Conservation (phyloP, 2,888 invertebrate species). For the Serripes groenlandicus region DNA sequence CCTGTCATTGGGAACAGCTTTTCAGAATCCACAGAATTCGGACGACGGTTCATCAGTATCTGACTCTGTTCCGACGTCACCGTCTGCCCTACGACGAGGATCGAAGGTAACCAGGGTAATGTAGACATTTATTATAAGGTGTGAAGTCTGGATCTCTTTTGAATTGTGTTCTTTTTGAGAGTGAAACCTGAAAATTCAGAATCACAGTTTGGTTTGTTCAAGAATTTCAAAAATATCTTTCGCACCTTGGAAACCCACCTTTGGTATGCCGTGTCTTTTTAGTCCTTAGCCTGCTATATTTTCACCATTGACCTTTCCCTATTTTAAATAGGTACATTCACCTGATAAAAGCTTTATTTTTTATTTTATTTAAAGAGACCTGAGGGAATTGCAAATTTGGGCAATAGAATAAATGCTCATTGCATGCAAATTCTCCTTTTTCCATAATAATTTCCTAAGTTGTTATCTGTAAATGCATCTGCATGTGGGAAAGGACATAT, state of each 20-base stretch:
- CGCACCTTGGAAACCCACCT: not conserved
- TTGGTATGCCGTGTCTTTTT: too few relatives aligned
- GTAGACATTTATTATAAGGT: constrained; percentile 70
- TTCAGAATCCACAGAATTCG: constrained; percentile 18
- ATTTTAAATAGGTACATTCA: too few relatives aligned
- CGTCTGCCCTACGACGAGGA: constrained; percentile 50
- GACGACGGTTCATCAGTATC: constrained; percentile 24
- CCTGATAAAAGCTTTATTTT: too few relatives aligned
- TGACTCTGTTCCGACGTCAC: constrained; percentile 14
- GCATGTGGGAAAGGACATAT: too few relatives aligned
- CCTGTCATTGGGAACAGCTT: constrained; percentile 30
- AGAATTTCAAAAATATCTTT: not conserved
- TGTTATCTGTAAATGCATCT: too few relatives aligned
- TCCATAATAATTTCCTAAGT: not conserved
- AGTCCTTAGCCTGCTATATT: too few relatives aligned
- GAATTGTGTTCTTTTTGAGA: not conserved
- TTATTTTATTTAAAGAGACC: too few relatives aligned
- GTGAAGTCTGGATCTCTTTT: constrained; percentile 34
- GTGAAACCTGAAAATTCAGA: not conserved
- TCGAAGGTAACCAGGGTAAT: constrained; percentile 69
- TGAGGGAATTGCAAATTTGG: too few relatives aligned
- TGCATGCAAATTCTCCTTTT: not conserved
- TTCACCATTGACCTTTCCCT: too few relatives aligned
- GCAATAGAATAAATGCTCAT: not conserved
- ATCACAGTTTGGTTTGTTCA: not conserved